A percentile compares a stretch with the other conserved stretches of the same genome.
These are phyloP conservation scores for Meleagris gallopavo DNA, from an alignment of 2,113 vertebrate species.

Conservation along the genomic window DNA sequence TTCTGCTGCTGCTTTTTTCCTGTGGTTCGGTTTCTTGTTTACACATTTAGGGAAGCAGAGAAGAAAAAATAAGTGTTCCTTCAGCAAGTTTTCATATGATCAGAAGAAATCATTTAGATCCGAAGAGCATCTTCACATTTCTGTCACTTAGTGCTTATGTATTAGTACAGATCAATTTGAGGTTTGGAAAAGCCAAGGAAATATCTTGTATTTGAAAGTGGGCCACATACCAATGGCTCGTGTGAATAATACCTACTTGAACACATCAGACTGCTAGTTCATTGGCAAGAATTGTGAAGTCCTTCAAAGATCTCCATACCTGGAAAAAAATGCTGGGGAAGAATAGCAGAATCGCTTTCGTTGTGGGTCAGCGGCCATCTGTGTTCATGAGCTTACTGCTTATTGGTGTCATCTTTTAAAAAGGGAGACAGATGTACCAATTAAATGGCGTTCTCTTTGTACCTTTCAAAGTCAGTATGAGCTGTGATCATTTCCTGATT, in stretches of 20 bases:
- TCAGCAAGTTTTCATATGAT: not conserved
- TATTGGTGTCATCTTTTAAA: not conserved
- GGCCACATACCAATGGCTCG: not conserved
- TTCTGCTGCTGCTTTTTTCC: not conserved
- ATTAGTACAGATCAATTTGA: not conserved
- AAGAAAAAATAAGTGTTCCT: not conserved
- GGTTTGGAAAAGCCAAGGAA: not conserved
- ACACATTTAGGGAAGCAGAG: not conserved
- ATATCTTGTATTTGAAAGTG: not conserved
- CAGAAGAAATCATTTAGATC: not conserved
- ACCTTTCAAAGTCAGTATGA: not conserved
- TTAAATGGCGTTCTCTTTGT: not conserved
- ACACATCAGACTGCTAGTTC: not conserved
- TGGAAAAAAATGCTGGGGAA: not conserved
- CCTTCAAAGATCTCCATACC: not conserved
- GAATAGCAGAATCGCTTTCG: not conserved
- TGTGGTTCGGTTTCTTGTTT: not conserved
- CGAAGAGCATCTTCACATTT: not conserved
- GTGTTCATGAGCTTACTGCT: not conserved
- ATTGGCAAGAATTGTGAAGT: not conserved
- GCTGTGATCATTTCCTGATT: not conserved
- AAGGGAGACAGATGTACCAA: not conserved
- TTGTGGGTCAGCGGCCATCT: not conserved
- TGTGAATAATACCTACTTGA: not conserved
- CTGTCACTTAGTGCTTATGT: not conserved